Base-by-base conservation (phyloP, 2,888 invertebrate genomes). In the Coecobrya sp. region DNA sequence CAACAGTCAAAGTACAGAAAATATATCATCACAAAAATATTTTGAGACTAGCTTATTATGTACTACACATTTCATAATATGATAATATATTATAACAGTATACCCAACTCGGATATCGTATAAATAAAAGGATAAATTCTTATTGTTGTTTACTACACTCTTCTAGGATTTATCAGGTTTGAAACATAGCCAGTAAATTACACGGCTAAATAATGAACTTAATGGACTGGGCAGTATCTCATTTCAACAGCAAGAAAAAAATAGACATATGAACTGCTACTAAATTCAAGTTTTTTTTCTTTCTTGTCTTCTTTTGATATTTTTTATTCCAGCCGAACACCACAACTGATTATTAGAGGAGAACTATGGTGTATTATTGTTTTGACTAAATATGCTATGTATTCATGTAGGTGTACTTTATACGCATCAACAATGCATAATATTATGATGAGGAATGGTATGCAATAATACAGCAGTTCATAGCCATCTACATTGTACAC, bases 211-310 rank as follows among this genome's bases (percentile, higher is more conserved):
- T 86, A 59, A 86, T 89, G 45, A 89, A 65, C 62, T 52, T 85
- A 90, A 90, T 86, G 73, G 85, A 89, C 73, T 62, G 76, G 76
- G 62, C 76, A 85, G 84, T 76, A 62, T 89, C 84, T 89, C 89
- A 89, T 89, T 89, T 73, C 89, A 85, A 62, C 85, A 68, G 68
- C 30, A 88, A 88, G 16, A 22, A 36, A 76, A 25, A 36, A 73
- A 42, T 70, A 49, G 59, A 27, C 73, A 10, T 55, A 79, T 11
- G 59, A 27, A 55, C 52, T 52, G 70, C 65, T 49, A 27, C 70
- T 22, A 82, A 62, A 62, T 65, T 25, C 42, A 62, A 62, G 84
- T 42, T 65, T 22, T 73, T 86, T 86, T 70, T 42, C 49, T 5
- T 85, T 62, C 55, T 25, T 81, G 11, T 45, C 81, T 25, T 45